Evolutionary conservation across 1,140 invertebrate species (phyloP), one percentile per base, ranked within the genome.

Genomic region (Apis florea): DNA sequence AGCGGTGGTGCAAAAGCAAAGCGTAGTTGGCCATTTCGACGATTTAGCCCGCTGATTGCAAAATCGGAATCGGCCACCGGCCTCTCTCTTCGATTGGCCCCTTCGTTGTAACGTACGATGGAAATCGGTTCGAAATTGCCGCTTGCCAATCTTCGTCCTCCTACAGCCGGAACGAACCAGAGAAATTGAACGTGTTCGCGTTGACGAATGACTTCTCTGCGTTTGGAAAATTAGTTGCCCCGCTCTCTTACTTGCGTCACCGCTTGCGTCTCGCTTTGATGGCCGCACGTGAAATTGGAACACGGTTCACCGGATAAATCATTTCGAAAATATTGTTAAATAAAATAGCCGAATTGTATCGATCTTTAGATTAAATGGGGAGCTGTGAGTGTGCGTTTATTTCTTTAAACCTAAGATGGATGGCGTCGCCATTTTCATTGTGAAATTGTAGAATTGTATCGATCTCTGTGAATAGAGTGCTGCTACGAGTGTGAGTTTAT

Each of bases 21-120:
- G n/a, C 24, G 15, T 51, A 58, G 59, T 59, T 63, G 51, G 49
- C 63, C 73, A 64, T 85, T 75, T 75, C 81, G 72, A 66, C 58
- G 85, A 86, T 79, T 74, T 86, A 70, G 53, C 53, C 66, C 76
- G 49, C 79, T 88, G 86, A 88, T 87, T 82, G 85, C 83, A 76
- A 85, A 88, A 85, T 82, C 76, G 67, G 75, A 59, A 85, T 80
- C 69, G 71, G 56, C 73, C 77, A 70, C 31, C 61, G 84, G 81
- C 79, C 80, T 88, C 81, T 59, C 83, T 58, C 79, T 78, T 81
- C 80, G 86, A 88, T 88, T 85, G 87, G 77, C 69, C 76, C 73
- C 72, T 85, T 85, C 84, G 83, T 88, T 83, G 87, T 84, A 84
- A 88, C 81, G 87, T 88, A 84, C 86, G 81, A 88, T 88, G 83